Conservation (phyloP, 2,888 invertebrate species). For the Electrophaes corylata region DNA sequence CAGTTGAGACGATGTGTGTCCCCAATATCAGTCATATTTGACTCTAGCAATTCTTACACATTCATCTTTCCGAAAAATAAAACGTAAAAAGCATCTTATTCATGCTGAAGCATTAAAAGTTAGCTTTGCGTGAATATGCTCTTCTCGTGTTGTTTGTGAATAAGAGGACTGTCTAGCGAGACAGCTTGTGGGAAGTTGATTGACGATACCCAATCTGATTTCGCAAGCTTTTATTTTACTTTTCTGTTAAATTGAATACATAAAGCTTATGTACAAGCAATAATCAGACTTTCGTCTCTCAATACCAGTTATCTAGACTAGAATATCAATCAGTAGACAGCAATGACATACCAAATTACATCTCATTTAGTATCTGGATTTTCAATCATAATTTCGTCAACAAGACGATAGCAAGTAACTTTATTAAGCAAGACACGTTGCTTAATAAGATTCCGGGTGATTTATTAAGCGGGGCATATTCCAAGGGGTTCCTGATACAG, state of each 20-base stretch:
- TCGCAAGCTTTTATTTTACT: constrained; percentile 1
- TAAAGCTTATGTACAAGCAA: background rate
- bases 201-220: constrained; percentile 10
- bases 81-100: no score
- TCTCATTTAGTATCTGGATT: constrained; percentile 18
- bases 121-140: background rate
- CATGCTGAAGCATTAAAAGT: background rate
- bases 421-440: constrained; percentile 49
- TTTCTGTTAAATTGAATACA: constrained; percentile 1
- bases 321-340: background rate
- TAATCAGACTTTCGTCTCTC: no score
- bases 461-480: constrained; percentile 50
- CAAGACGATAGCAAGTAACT: constrained; percentile 42
- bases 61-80: no score
- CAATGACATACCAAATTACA: constrained; percentile 4
- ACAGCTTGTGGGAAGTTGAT: constrained; percentile 11
- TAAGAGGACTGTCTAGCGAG: background rate
- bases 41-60: no score
- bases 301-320: no score
- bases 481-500: constrained; percentile 19
- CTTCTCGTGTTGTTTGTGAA: background rate
- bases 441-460: constrained; percentile 53
- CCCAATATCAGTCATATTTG: no score
- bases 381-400: constrained; percentile 37
- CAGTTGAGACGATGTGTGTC: no score